Percentiles rank a stretch among this genome's conserved stretches.
These are phyloP conservation scores for Luperina testacea DNA, from an alignment of 2,888 invertebrate genomes.

Conservation along the genomic window DNA sequence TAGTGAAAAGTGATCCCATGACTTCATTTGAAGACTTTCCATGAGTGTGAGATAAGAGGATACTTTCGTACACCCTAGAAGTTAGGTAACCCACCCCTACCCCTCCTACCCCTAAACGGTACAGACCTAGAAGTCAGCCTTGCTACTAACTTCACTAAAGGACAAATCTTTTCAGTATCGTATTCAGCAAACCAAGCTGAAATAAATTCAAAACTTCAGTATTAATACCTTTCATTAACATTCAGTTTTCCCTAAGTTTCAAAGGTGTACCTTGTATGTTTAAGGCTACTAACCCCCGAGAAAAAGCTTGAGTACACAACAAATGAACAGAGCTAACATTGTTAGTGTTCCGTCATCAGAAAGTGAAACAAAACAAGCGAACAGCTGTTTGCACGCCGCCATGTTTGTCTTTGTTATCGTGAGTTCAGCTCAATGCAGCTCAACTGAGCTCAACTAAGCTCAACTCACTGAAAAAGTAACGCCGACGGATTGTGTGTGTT, in stretches of 20 bases:
- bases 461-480: slow-evolving; percentile 48
- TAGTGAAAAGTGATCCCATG: neutral
- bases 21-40: neutral
- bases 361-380: slow-evolving; percentile 56
- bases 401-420: slow-evolving; percentile 63
- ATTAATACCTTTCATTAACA: neutral
- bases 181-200: neutral
- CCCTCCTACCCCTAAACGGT: neutral
- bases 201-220: neutral
- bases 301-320: slow-evolving; percentile 43
- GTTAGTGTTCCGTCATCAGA: slow-evolving; percentile 63
- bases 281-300: slow-evolving; percentile 18
- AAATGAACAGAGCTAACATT: slow-evolving; percentile 54
- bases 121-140: neutral
- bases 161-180: neutral
- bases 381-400: slow-evolving; percentile 46
- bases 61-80: neutral
- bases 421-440: slow-evolving; percentile 45
- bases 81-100: neutral
- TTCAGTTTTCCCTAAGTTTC: neutral
- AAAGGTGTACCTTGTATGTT: slow-evolving; percentile 13
- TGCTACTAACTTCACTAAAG: neutral
- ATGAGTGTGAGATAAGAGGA: neutral
- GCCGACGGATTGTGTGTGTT: slow-evolving; percentile 44
- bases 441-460: slow-evolving; percentile 38